Conservation (phyloP, 2,888 invertebrate genomes). For the Tineola bisselliella region DNA sequence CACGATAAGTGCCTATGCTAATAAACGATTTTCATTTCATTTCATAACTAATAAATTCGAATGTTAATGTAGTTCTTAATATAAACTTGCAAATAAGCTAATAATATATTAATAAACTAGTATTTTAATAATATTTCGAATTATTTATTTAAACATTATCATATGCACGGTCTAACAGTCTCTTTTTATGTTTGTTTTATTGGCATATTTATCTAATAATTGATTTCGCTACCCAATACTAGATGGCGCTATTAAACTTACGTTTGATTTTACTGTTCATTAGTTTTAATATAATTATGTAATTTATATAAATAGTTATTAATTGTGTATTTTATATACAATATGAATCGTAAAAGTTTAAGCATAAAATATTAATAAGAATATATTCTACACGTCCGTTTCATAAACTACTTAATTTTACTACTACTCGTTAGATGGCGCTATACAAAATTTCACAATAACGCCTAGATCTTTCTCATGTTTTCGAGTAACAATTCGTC, state of each 20-base stretch:
- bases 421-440: constrained; percentile 22
- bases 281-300: background rate
- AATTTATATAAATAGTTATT: background rate
- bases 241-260: background rate
- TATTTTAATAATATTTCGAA: no score
- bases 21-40: no score
- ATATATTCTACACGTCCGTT: background rate
- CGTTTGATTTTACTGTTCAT: background rate
- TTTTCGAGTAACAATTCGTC: constrained; percentile 27
- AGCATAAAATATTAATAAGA: background rate
- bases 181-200: background rate
- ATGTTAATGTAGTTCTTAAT: no score
- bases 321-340: background rate
- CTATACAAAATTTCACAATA: background rate
- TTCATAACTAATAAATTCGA: no score
- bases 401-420: background rate
- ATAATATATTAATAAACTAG: no score
- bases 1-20: no score
- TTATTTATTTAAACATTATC: no score
- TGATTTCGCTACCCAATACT: background rate
- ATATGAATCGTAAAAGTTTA: background rate
- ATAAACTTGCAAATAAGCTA: no score
- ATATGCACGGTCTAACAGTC: no score
- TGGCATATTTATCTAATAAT: no score
- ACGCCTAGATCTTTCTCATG: constrained; percentile 33